Percentiles rank a stretch among this genome's conserved stretches.
These are phyloP conservation scores for Yponomeuta malinellus DNA, from an alignment of 2,888 invertebrate species.

Conservation along the genomic window DNA sequence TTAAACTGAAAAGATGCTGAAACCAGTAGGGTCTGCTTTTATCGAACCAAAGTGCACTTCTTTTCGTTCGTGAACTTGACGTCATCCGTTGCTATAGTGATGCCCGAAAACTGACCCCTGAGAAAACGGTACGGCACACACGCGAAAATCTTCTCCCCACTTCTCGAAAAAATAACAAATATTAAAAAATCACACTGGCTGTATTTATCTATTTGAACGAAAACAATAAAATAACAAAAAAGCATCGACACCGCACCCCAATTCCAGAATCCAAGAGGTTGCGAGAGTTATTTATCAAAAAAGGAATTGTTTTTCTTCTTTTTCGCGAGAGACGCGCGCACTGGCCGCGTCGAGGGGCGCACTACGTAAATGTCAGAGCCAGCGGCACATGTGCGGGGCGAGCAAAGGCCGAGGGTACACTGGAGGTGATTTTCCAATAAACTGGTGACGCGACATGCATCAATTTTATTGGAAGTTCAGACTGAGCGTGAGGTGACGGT, in stretches of 20 bases:
- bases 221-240: constrained; percentile 24
- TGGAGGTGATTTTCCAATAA: constrained; percentile 35
- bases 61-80: constrained; percentile 69
- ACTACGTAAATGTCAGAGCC: constrained; percentile 73
- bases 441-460: not conserved
- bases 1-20: not conserved
- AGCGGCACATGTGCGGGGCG: constrained; percentile 70
- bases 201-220: not conserved
- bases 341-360: constrained; percentile 60
- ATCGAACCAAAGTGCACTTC: constrained; percentile 71
- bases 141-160: constrained; percentile 16
- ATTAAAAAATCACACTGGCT: constrained; percentile 23
- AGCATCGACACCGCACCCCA: constrained; percentile 31
- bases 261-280: constrained; percentile 31
- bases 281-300: constrained; percentile 22
- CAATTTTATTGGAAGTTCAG: not conserved
- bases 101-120: constrained; percentile 33
- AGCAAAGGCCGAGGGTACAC: constrained; percentile 42
- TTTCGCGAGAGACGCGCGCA: constrained; percentile 43
- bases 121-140: constrained; percentile 38
- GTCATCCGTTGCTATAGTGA: constrained; percentile 67
- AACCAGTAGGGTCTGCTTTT: constrained; percentile 21
- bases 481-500: not conserved
- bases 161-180: constrained; percentile 25
- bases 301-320: constrained; percentile 20